phyloP scores from a whole-genome alignment of 2,113 vertebrate species.

The Mesitornis unicolor region DNA sequence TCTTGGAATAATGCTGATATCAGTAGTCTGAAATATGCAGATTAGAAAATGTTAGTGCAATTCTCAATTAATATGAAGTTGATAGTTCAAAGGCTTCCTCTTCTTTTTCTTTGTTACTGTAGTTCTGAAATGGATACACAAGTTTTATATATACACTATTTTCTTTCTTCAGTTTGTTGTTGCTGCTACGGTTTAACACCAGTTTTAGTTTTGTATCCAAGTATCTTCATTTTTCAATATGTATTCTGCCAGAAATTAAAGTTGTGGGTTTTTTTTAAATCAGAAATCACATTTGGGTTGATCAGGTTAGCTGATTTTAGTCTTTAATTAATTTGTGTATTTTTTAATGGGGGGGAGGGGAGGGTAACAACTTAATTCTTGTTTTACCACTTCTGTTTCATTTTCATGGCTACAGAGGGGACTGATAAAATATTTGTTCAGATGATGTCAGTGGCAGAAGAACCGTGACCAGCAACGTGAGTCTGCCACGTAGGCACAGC shows the following conservation, averaged over 20 bases:
- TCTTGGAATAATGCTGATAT: neutral
- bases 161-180: neutral
- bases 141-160: neutral
- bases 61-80: neutral
- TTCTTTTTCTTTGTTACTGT: neutral
- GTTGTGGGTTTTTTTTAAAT: neutral
- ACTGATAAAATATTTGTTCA: neutral
- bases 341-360: neutral
- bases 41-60: neutral
- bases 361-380: neutral
- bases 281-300: neutral
- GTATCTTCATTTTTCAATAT: neutral
- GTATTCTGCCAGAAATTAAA: neutral
- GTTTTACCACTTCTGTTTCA: neutral
- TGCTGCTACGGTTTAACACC: neutral
- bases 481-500: neutral
- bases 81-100: neutral
- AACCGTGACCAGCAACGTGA: fast-evolving
- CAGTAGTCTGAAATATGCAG: neutral
- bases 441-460: neutral
- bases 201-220: neutral
- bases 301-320: neutral
- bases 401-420: neutral
- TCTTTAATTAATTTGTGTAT: neutral
- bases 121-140: neutral